Conservation (phyloP, 2,888 invertebrate genomes). For the Dryobotodes eremita region DNA sequence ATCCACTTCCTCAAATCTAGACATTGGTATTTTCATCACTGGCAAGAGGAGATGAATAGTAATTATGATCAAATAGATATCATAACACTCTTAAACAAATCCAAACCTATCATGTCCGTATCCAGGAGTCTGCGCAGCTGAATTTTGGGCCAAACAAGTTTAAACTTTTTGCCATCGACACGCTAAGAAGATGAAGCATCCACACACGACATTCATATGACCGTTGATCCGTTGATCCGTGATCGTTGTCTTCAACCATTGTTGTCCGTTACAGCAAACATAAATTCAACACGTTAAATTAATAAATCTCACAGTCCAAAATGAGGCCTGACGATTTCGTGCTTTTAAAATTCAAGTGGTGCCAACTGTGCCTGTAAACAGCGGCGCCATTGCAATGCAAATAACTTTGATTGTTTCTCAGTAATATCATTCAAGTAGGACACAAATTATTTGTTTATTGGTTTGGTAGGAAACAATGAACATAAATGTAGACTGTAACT, state of each 20-base stretch:
- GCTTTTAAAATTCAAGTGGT: conserved; percentile 62
- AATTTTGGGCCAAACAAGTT: no score
- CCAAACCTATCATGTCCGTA: neutral
- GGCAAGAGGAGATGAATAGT: neutral
- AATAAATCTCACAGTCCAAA: conserved; percentile 44
- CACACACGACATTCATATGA: no score
- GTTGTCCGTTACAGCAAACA: neutral
- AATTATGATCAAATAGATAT: neutral
- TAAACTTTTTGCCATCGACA: no score
- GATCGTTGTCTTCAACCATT: neutral
- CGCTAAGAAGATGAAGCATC: no score
- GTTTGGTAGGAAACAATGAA: conserved; percentile 26
- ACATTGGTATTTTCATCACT: neutral
- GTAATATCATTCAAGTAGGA: conserved; percentile 52
- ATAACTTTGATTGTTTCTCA: conserved; percentile 66
- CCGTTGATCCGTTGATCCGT: no score
- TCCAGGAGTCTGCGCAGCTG: no score
- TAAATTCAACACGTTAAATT: conserved; percentile 34
- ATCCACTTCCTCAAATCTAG: neutral
- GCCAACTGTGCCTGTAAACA: conserved; percentile 47
- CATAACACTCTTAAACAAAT: neutral
- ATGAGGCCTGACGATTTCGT: conserved; percentile 32
- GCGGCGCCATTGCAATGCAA: conserved; percentile 61
- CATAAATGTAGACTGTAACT: neutral
- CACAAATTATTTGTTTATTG: conserved; percentile 58